These are phyloP conservation scores for Cnemophilus loriae DNA, from an alignment of 2,113 vertebrate species.

Conservation along the genomic window DNA sequence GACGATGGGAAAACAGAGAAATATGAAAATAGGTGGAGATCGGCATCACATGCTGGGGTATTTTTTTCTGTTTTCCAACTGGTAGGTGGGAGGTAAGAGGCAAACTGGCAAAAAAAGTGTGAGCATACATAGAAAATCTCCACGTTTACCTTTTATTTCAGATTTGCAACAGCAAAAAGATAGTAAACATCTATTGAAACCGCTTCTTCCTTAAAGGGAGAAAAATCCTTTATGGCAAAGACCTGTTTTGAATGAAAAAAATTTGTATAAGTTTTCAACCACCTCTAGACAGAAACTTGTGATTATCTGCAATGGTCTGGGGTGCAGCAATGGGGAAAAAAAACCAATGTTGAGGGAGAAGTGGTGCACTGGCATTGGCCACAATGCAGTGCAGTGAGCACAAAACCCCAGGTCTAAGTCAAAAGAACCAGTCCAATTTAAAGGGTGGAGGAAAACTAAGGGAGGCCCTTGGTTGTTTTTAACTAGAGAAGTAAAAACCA, in stretches of 20 bases:
- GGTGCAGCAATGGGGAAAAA: not conserved
- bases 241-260: not conserved
- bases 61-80: slow-evolving; percentile 34
- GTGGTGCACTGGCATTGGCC: not conserved
- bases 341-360: not conserved
- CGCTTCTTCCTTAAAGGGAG: not conserved
- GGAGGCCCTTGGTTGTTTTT: not conserved
- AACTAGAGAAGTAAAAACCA: not conserved
- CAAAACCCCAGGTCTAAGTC: not conserved
- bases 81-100: slow-evolving; percentile 62
- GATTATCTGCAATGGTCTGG: not conserved
- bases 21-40: slow-evolving; percentile 29
- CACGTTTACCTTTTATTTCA: slow-evolving; percentile 47
- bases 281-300: not conserved
- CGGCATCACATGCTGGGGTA: not conserved
- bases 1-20: not conserved
- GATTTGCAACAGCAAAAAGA: not conserved
- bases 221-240: not conserved
- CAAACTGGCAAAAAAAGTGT: slow-evolving; percentile 55
- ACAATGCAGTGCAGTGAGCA: not conserved
- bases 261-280: not conserved
- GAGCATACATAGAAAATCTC: slow-evolving; percentile 34
- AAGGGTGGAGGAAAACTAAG: not conserved
- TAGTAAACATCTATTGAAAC: slow-evolving; percentile 41
- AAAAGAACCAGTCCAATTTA: not conserved